Conservation (phyloP, 2,113 vertebrate species). For the Callaeas wilsoni region DNA sequence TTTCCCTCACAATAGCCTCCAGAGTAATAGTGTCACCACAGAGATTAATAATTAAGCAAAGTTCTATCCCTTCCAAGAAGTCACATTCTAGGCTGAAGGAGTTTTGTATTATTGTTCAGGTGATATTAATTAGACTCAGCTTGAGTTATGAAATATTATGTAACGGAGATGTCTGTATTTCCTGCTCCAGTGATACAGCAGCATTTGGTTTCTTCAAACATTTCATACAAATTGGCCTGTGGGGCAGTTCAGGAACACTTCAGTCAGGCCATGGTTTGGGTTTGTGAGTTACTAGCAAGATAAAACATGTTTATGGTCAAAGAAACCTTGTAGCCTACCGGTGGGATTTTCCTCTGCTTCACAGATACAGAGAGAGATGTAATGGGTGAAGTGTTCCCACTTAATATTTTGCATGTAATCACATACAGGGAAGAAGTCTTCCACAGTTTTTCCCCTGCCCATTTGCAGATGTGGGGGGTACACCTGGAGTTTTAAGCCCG, state of each 20-base stretch:
- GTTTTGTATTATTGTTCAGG: not conserved
- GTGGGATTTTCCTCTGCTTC: not conserved
- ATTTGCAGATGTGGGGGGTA: not conserved
- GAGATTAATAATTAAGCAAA: conserved; percentile 5
- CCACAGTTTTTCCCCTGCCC: not conserved
- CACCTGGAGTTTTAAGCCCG: not conserved
- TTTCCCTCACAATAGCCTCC: not conserved
- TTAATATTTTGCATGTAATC: not conserved
- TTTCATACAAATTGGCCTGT: not conserved
- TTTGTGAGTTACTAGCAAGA: not conserved
- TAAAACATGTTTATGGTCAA: not conserved
- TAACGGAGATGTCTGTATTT: not conserved
- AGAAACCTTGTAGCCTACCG: not conserved
- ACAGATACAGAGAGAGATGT: not conserved
- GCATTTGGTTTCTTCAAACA: not conserved
- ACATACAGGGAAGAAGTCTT: not conserved
- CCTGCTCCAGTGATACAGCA: not conserved
- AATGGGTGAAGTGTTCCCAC: not conserved
- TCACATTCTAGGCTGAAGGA: not conserved
- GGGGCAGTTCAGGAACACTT: not conserved
- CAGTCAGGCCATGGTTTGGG: not conserved
- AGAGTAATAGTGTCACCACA: not conserved
- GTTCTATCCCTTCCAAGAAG: not conserved
- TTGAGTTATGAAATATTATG: not conserved
- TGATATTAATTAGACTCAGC: not conserved